Evolutionary conservation across 2,113 vertebrate genomes (phyloP), one percentile per base, ranked within the genome.

Genomic region (Alethe diademata): DNA sequence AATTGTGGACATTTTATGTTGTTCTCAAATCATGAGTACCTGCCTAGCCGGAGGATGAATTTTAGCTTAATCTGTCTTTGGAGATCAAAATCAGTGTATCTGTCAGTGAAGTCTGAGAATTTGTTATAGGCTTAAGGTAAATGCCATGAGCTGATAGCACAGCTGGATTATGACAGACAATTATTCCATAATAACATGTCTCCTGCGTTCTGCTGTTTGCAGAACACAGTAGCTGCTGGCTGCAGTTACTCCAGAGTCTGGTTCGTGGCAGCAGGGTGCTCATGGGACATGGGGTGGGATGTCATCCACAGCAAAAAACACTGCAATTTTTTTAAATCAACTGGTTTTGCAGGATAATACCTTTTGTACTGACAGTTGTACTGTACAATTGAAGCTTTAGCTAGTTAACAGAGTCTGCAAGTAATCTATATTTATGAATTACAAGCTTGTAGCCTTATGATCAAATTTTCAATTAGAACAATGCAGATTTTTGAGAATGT

Each of bases 271-370:
- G 17, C 25, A 47, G 60, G 18, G 14, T 61, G 25, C 28, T 67
- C 31, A 31, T 14, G 22, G 65, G 18, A 14, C 13, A 6, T 0
- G 0, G 29, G 45, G 11, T 31, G 33, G 14, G 8, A 35, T 35
- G 14, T 79, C 31, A 86, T 86, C 2, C 1, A 75, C 9, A 51
- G 53, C 26, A 78, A 26, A 82, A 87, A 60, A 25, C 0, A 2
- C n/a, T 88, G 25, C 19, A 1, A 0, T 74, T 19, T n/a, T 85
- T 89, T 64, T 24, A 71, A 50, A 56, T 57, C n/a, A 0, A 19
- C 20, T 53, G 12, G 4, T 81, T 93, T 14, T 26, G 18, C 4
- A 8, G 42, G 33, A 29, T 65, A 73, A 53, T 53, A 31, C 24
- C 11, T 6, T 71, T 86, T 80, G 33, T 84, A 47, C 60, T 58